Evolutionary conservation across 2,888 invertebrate genomes (phyloP), one percentile per base, ranked within the genome.

Genomic region (Hydroisotoma schaefferi): DNA sequence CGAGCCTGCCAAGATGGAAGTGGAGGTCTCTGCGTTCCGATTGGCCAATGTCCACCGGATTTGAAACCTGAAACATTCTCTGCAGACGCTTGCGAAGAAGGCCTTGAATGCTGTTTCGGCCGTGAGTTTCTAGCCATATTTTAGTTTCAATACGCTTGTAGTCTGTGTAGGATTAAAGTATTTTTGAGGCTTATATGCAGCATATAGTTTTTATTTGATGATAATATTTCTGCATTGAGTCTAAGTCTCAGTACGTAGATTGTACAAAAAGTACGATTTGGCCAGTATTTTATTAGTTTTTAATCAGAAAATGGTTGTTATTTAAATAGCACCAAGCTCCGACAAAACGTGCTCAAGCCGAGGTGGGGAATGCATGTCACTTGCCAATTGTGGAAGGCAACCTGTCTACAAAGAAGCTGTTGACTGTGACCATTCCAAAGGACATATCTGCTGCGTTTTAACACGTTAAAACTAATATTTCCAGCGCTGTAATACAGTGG

Each of bases 71-170:
- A 59, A 28, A 54, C 37, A 2, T 49, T 38, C 25, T 47, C 46
- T 4, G 55, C 56, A 2, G 53, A 46, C 26, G 66, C 68, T 40
- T 69, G 71, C 51, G 48, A 33, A 20, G n/a, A 20, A 2, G 65
- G 63, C 8, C 29, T 63, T 40, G 71, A 71, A 28, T 71, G 71
- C 29, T 71, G 71, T 43, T 68, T 58, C 56, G 68, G 63, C 59
- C 43, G 71, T 71, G 58, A 59, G 60, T 28, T 28, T 40, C 15
- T 4, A 40, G 4, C 20, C 20, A 18, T 40, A 5, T 4, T 40
- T 5, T 8, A 18, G 5, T 40, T 8, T 40, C 40, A 18, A 5
- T n/a, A n/a, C n/a, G n/a, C n/a, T n/a, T n/a, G n/a, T n/a, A n/a
- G n/a, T n/a, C n/a, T n/a, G n/a, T n/a, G n/a, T n/a, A n/a, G n/a